Base-by-base conservation (phyloP, 2,888 invertebrate genomes). In the Hyposoter didymator region DNA sequence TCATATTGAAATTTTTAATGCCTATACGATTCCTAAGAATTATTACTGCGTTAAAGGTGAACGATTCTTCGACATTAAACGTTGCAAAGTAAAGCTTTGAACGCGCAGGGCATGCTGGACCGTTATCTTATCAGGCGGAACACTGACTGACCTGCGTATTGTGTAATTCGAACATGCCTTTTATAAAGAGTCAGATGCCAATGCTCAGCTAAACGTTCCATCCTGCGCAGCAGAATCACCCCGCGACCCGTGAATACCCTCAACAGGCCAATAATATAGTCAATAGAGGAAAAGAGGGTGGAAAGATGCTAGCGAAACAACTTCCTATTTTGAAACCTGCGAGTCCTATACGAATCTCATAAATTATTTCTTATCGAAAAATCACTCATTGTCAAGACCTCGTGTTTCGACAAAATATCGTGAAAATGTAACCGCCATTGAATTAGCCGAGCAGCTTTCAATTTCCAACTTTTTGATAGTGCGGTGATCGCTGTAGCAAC, bases 171-270 rank as follows among this genome's bases (percentile, higher is more conserved):
- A 62, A 12, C 62, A 59, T 59, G 59, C 45, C 32, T 74, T 45
- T 14, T 19, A 43, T 32, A 10, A 39, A 14, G n/a, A 45, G 8
- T 3, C 19, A 45, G 45, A 43, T 45, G 35, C 28, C 28, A 74
- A 45, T 28, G 28, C 59, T 32, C 74, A n/a, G 59, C 74, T 45
- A 45, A 74, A 74, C 70, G 7, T 70, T 49, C 14, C 17, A 52
- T 14, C 62, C 43, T 28, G 74, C 74, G 74, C 62, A 74, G 32
- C 45, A 43, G 22, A 52, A 43, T 59, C 59, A 74, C 12, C 62
- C 45, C 22, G 22, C 14, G 12, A 17, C 2, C 6, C 19, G 28
- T 47, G 45, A 7, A 14, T 45, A 43, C 39, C 45, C 67, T 67
- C 59, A 28, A 14, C 28, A 28, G 14, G 59, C 59, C 28, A 59